Evolutionary conservation across 1,140 invertebrate genomes (phyloP), one percentile per base, ranked within the genome.

Genomic region (Drosophila albomicans): DNA sequence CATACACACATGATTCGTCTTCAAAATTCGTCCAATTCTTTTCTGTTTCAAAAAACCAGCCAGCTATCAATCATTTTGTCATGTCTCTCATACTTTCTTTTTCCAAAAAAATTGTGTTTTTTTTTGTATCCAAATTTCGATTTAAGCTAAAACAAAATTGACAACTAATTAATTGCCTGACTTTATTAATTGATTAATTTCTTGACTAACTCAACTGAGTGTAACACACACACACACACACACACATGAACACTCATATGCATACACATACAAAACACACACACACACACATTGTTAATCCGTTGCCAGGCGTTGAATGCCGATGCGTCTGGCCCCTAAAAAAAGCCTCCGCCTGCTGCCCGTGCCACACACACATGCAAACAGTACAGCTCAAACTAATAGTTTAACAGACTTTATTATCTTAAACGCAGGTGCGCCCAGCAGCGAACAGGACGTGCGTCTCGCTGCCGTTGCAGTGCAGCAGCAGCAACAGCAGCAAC

Each of bases 361-460:
- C 61, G 69, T 73, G 84, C 79, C 85, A 86, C 69, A 89, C 81
- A 90, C 81, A 79, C 48, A 57, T 46, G 59, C 64, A 67, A 56
- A 30, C 25, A 58, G 66, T 63, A 25, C 86, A 90, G 70, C 74
- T 86, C 71, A 61, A 80, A 82, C 84, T 91, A 91, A 91, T 89
- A 76, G 58, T 61, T 88, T 87, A 91, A 88, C 89, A 92, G 91
- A 92, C 67, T 92, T 92, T 81, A 91, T 92, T 81, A 92, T 92
- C 75, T 80, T 93, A 91, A 82, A 93, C 92, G 87, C 94, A 94
- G 95, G 95, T 78, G 96, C 96, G 64, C 96, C 96, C 71, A 96
- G 96, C 79, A 96, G 96, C 93, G 93, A 96, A 41, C 96, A 96
- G 11, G 91, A 92, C 73, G 76, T 92, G 45, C 94, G 94, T 80